Evolutionary conservation across 2,797 vertebrate species (phyloP).

Genomic region (Vultur gryphus): DNA sequence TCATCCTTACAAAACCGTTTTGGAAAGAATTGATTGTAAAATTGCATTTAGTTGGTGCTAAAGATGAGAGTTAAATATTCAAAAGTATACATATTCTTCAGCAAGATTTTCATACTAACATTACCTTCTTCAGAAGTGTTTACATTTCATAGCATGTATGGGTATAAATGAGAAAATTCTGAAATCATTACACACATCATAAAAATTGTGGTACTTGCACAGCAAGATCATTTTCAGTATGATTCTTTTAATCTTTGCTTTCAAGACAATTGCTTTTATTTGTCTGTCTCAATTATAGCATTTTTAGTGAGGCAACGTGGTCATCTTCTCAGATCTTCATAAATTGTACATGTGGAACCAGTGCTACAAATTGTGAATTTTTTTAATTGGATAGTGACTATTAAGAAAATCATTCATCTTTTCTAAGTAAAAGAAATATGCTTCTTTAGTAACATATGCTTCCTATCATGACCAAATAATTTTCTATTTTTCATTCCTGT

Average conservation of each 20-base stretch:
- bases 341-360: background rate
- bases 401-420: background rate
- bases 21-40: background rate
- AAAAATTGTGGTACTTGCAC: background rate
- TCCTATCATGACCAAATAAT: constrained; percentile 6
- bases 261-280: constrained; percentile 1
- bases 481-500: constrained; percentile 11
- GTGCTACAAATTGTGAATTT: background rate
- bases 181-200: background rate
- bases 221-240: background rate
- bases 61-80: background rate
- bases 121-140: background rate
- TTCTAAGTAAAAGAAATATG: background rate
- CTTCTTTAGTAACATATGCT: constrained; percentile 24
- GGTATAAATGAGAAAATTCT: background rate
- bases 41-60: background rate
- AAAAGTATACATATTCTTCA: background rate
- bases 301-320: background rate
- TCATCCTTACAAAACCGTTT: background rate
- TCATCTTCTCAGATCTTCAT: background rate
- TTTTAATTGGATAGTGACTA: background rate
- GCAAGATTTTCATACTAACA: background rate
- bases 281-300: background rate
- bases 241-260: background rate
- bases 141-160: background rate